Base-by-base conservation (phyloP, 2,113 vertebrate species). In the Oncorhynchus mykiss region DNA sequence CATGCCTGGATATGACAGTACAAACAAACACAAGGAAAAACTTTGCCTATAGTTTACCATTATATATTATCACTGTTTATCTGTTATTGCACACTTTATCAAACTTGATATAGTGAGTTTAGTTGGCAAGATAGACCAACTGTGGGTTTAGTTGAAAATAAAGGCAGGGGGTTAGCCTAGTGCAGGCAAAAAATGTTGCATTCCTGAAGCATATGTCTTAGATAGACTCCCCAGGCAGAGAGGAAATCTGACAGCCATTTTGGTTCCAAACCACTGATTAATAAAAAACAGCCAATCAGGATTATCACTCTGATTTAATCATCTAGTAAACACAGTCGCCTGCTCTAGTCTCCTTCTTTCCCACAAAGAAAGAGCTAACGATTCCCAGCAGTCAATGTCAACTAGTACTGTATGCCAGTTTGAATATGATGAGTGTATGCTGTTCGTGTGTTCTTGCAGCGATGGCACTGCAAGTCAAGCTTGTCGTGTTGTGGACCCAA, bases 241-340 rank as follows among this genome's bases (percentile, higher is more conserved):
- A 82, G 87, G 89, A 91, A 90, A 83, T 83, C 82, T 84, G 90
- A 89, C 81, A n/a, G 90, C 88, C 81, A n/a, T 81, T 82, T 85
- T 84, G 84, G 88, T 54, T 82, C 78, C 5, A 27, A 89, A 88
- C 85, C 45, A 64, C 66, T 25, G 66, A 83, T 75, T 86, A 86
- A 90, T 89, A 86, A 86, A 74, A 87, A 90, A 84, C 89, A 90
- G 87, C 72, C 80, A 80, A 91, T 90, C 81, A 82, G 86, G 85
- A 88, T 91, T 89, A 90, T 82, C 83, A 79, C 71, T 73, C 76
- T 86, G 84, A 85, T 88, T 87, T 82, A 76, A 84, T 88, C 82
- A 76, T 85, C 87, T 77, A 78, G 75, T 80, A 81, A 87, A 87
- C 82, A 74, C 60, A 78, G 49, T 51, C 74, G 73, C 39, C 39